phyloP scores from a whole-genome alignment of 2,113 vertebrate genomes.

The Sylvietta virens region DNA sequence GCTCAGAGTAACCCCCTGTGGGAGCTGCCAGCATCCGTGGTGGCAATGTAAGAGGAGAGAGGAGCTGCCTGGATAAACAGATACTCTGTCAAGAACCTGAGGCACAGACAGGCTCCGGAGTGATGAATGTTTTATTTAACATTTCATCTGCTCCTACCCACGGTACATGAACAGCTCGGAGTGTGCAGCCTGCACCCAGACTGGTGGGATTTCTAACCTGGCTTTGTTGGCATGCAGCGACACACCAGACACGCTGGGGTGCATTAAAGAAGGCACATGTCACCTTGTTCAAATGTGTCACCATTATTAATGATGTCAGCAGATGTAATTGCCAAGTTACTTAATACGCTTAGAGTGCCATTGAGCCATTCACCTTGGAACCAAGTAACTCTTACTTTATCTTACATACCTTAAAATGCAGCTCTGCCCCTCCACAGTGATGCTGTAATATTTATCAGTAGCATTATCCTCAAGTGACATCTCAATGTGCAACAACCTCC shows the following conservation, averaged over 20 bases:
- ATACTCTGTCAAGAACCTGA: constrained; percentile 20
- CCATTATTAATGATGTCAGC: background rate
- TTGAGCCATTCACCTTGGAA: background rate
- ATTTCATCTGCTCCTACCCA: background rate
- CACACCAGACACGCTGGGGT: background rate
- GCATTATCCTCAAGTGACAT: background rate
- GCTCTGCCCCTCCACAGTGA: background rate
- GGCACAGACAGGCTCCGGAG: background rate
- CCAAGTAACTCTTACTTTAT: background rate
- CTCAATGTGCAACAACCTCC: background rate
- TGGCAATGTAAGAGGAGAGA: constrained; percentile 2
- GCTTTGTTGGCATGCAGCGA: background rate
- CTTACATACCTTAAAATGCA: background rate
- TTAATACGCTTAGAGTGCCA: background rate
- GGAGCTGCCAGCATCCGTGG: background rate
- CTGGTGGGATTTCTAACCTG: background rate
- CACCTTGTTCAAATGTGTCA: background rate
- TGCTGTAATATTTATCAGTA: background rate
- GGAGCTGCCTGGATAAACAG: constrained; percentile 10
- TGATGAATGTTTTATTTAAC: constrained; percentile 49
- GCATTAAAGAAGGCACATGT: background rate
- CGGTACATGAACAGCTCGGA: background rate
- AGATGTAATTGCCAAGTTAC: background rate
- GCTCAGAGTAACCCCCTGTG: background rate
- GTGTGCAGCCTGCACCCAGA: background rate